Conservation (phyloP, 2,113 vertebrate genomes). For the Hassar affinis region DNA sequence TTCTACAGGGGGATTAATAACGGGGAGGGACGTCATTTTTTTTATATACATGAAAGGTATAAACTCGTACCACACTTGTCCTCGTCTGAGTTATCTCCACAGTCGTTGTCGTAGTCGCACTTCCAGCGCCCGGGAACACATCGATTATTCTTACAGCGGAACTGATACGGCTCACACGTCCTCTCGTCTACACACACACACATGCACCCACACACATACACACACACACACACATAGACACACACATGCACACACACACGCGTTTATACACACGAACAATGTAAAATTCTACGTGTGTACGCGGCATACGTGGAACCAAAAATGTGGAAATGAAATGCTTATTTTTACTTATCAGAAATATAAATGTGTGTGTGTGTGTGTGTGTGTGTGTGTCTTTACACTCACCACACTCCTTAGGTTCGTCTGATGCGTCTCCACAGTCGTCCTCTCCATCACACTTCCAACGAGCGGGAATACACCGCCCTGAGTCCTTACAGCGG, state of each 20-base stretch:
- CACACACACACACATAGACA: no score
- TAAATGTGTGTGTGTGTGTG: background rate
- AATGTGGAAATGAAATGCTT: no score
- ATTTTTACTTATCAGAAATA: no score
- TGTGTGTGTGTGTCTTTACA: background rate
- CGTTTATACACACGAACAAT: background rate
- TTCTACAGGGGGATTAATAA: no score
- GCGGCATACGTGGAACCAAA: no score
- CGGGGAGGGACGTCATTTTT: no score
- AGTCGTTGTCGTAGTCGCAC: conserved; percentile 96
- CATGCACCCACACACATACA: conserved; percentile 15
- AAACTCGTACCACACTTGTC: conserved; percentile 89
- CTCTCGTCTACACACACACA: conserved; percentile 80
- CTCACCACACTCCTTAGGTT: conserved; percentile 96
- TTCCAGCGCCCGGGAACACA: conserved; percentile 97
- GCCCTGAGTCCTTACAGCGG: conserved; percentile 92
- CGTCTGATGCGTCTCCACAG: conserved; percentile 90
- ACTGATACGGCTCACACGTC: conserved; percentile 96
- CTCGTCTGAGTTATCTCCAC: conserved; percentile 91
- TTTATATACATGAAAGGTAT: no score
- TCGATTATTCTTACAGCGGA: conserved; percentile 96
- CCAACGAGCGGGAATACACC: conserved; percentile 95
- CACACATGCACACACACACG: conserved; percentile 19
- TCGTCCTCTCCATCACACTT: conserved; percentile 96
- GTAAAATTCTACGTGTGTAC: background rate